A percentile compares a stretch with the other conserved stretches of the same genome.
These are phyloP conservation scores for Rotaria macrura DNA, from an alignment of 2,888 invertebrate genomes.

Conservation along the genomic window DNA sequence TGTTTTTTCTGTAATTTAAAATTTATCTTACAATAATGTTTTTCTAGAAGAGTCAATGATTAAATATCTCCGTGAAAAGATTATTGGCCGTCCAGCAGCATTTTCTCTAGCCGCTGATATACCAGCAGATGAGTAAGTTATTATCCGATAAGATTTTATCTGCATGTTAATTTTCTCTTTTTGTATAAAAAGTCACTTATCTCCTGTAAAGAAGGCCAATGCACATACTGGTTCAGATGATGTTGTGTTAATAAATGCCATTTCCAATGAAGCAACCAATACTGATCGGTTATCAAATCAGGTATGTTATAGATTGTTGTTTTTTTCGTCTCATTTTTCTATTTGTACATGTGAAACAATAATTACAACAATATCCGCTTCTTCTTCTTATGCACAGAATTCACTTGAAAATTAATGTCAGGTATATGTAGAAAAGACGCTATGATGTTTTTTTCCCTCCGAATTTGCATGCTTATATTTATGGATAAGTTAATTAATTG, in stretches of 20 bases:
- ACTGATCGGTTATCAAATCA: no score
- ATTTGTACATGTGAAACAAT: no score
- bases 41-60: background rate
- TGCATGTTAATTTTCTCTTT: no score
- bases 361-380: background rate
- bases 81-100: background rate
- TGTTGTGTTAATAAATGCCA: background rate
- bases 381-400: background rate
- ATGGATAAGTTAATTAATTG: background rate
- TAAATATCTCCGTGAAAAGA: slow-evolving; percentile 4
- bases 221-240: background rate
- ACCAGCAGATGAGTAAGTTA: background rate
- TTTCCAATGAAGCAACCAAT: background rate
- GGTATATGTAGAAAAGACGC: background rate
- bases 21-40: background rate
- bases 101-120: background rate
- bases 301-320: background rate
- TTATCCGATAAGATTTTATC: background rate
- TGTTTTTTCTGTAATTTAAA: no score
- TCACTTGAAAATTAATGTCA: background rate
- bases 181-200: background rate
- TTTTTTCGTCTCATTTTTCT: no score
- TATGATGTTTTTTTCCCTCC: background rate
- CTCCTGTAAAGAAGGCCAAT: background rate
- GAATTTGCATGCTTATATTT: background rate